phyloP scores from a whole-genome alignment of 2,797 vertebrate genomes.

The Rhyacichthys aspro region DNA sequence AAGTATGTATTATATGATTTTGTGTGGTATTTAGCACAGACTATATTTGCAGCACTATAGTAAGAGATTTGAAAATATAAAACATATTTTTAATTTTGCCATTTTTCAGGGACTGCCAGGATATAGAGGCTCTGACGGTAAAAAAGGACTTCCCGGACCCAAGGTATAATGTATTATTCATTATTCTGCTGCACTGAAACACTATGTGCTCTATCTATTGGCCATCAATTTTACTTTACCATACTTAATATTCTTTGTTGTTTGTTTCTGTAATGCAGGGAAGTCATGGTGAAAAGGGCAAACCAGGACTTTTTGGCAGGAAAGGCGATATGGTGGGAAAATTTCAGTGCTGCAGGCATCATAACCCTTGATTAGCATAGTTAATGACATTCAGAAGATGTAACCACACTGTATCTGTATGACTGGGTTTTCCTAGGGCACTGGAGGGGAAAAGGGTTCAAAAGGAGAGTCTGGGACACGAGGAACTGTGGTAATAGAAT shows the following conservation, averaged over 20 bases:
- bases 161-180: slow-evolving; percentile 64
- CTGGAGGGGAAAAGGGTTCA: slow-evolving; percentile 56
- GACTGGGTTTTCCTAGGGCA: slow-evolving; percentile 58
- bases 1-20: slow-evolving; percentile 57
- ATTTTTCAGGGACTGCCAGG: slow-evolving; percentile 74
- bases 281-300: slow-evolving; percentile 61
- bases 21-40: background rate
- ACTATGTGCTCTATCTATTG: background rate
- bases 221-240: background rate
- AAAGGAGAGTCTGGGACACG: slow-evolving; percentile 69
- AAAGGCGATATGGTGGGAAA: slow-evolving; percentile 69
- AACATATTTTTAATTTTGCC: background rate
- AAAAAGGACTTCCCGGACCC: slow-evolving; percentile 64
- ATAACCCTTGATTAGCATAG: background rate
- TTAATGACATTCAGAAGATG: slow-evolving; percentile 5
- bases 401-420: slow-evolving; percentile 17
- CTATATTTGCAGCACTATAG: background rate
- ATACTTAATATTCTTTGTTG: slow-evolving; percentile 15
- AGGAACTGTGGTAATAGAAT: slow-evolving; percentile 64
- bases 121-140: slow-evolving; percentile 63
- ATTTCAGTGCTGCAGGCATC: background rate
- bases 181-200: slow-evolving; percentile 14
- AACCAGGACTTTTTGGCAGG: slow-evolving; percentile 59
- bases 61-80: too few relatives aligned
- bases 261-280: slow-evolving; percentile 66